Conservation (phyloP, 2,797 vertebrate genomes). For the Nasua narica region DNA sequence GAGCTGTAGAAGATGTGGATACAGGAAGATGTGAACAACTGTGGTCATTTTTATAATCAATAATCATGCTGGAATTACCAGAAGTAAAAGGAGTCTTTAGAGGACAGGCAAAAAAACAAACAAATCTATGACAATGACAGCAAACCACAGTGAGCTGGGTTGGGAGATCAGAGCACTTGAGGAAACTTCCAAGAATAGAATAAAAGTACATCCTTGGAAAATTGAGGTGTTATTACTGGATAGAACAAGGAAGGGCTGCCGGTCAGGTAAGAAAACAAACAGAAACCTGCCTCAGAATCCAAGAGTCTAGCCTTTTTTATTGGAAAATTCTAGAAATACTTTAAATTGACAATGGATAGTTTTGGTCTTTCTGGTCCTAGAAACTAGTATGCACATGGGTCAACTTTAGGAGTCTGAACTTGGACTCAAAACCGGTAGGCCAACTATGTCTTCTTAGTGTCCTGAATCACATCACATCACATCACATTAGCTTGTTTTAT, state of each 20-base stretch:
- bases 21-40: background rate
- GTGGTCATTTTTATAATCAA: background rate
- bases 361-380: background rate
- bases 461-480: background rate
- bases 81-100: slow-evolving; percentile 16
- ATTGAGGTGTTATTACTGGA: background rate
- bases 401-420: background rate
- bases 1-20: background rate
- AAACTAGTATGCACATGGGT: background rate
- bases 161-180: background rate
- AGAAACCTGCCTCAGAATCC: background rate
- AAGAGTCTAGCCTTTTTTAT: background rate
- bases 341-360: background rate
- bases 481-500: background rate
- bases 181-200: background rate
- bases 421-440: background rate
- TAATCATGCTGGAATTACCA: background rate
- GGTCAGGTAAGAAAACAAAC: background rate
- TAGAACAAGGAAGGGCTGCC: background rate
- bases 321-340: slow-evolving; percentile 18
- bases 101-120: background rate
- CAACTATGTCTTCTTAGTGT: background rate
- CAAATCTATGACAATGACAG: background rate
- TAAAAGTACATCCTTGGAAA: background rate
- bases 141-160: background rate